Conservation (phyloP, 1,140 invertebrate species). For the Euglossa dilemma region DNA sequence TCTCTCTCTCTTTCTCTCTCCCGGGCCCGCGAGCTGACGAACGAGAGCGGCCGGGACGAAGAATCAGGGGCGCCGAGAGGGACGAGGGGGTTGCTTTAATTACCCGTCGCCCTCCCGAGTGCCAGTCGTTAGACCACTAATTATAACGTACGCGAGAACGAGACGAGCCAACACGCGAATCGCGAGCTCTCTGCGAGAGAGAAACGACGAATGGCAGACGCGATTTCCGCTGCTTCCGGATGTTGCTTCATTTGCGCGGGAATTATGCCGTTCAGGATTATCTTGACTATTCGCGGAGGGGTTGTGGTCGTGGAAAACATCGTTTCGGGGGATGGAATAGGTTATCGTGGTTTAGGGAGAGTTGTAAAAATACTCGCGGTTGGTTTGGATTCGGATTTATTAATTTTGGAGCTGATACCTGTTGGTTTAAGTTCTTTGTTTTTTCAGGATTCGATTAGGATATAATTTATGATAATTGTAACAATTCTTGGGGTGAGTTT, state of each 20-base stretch:
- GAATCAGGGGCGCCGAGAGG: constrained; percentile 10
- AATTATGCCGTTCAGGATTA: too few species aligned
- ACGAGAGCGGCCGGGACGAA: constrained; percentile 28
- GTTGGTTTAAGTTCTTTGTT: too few species aligned
- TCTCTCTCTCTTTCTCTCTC: constrained; percentile 53
- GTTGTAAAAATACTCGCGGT: too few species aligned
- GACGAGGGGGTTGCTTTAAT: constrained; percentile 78
- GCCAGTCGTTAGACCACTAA: constrained; percentile 82
- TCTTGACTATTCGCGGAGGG: too few species aligned
- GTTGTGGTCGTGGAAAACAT: too few species aligned
- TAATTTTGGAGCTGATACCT: too few species aligned
- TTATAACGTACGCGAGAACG: constrained; percentile 82
- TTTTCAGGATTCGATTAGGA: too few species aligned
- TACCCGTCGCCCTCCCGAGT: constrained; percentile 79
- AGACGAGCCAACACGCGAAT: constrained; percentile 70
- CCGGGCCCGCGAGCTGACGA: constrained; percentile 10
- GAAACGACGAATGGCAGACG: neutral
- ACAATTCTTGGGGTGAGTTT: too few species aligned
- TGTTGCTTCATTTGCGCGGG: neutral
- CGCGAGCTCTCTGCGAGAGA: neutral
- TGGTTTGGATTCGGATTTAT: too few species aligned
- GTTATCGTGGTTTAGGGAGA: too few species aligned
- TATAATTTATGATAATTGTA: too few species aligned
- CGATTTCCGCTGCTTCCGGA: neutral
- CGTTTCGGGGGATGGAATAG: too few species aligned